Base-by-base conservation (phyloP, 2,113 vertebrate genomes). In the Pitta sordida region DNA sequence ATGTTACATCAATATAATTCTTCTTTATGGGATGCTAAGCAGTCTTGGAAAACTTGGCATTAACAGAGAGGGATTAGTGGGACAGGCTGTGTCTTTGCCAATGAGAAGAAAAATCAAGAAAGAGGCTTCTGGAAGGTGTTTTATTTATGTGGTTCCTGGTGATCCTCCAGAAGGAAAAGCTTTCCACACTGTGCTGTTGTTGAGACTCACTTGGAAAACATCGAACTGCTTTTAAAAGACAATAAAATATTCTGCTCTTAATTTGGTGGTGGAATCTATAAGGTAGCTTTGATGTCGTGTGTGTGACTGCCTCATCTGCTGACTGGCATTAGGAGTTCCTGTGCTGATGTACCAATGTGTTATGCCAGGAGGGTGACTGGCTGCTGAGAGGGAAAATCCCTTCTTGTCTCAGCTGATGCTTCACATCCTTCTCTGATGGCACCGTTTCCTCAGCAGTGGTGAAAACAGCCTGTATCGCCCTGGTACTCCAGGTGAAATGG, bases 131-230 rank as follows among this genome's bases (percentile, higher is more conserved):
- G 29, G 46, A 32, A 56, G 9, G 17, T 85, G 75, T 68, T 92
- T 85, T 73, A 64, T 90, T 94, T 77, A 65, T 62, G 49, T 48
- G 56, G 27, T 4, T 86, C 29, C 76, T 39, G 56, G 51, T 63
- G 73, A 62, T 89, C 44, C 52, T 78, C 27, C 52, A 62, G 36
- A 84, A 89, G 71, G 37, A 89, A 74, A 64, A 77, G 60, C 39
- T 82, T 95, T 91, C 81, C n/a, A 10, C 27, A 11, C 7, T 30
- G 26, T 41, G 18, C 13, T 10, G 5, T 59, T 48, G 23, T 39
- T 56, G 77, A 63, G 30, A 39, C 39, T 75, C 52, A 26, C 29
- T 73, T 1, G 1, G 73, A 43, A 67, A 90, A 74, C 27, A n/a
- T 8, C 6, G 26, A 88, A 68, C 19, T 75, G 37, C 65, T 86